Evolutionary conservation across 2,797 vertebrate genomes (phyloP).

Genomic region (Cygnus olor): DNA sequence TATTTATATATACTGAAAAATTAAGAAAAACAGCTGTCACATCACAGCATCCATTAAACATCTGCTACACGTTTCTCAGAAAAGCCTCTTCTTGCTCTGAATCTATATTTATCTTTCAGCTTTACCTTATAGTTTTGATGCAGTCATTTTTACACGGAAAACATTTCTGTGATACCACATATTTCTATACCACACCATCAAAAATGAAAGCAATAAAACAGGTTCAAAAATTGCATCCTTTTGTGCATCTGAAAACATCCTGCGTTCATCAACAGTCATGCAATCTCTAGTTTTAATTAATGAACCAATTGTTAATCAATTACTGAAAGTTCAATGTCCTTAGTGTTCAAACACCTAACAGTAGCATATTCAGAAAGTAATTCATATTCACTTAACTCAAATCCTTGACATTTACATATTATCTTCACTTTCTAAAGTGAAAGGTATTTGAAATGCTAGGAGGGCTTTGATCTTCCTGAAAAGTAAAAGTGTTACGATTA

Average conservation of each 20-base stretch:
- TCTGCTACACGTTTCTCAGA: background rate
- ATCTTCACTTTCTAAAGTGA: constrained; percentile 68
- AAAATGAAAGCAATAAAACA: background rate
- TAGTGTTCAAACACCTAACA: constrained; percentile 60
- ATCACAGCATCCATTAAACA: background rate
- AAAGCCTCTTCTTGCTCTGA: background rate
- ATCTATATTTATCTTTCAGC: background rate
- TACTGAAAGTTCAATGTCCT: background rate
- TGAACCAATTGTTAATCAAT: constrained; percentile 69
- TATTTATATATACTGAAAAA: background rate
- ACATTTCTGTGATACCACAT: background rate
- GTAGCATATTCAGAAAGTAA: constrained; percentile 63
- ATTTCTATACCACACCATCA: constrained; percentile 24
- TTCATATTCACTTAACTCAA: constrained; percentile 70
- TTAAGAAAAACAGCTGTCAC: background rate
- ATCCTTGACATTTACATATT: constrained; percentile 65
- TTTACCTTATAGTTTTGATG: background rate
- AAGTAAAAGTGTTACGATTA: constrained; percentile 41
- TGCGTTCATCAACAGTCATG: constrained; percentile 47
- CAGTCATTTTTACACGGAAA: background rate
- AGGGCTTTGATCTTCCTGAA: constrained; percentile 59
- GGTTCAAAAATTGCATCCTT: background rate
- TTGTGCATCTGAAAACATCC: background rate
- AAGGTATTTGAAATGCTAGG: constrained; percentile 59
- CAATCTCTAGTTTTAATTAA: constrained; percentile 69